Evolutionary conservation across 2,888 invertebrate species (phyloP), one percentile per base, ranked within the genome.

Genomic region (Dinocampus coccinellae): DNA sequence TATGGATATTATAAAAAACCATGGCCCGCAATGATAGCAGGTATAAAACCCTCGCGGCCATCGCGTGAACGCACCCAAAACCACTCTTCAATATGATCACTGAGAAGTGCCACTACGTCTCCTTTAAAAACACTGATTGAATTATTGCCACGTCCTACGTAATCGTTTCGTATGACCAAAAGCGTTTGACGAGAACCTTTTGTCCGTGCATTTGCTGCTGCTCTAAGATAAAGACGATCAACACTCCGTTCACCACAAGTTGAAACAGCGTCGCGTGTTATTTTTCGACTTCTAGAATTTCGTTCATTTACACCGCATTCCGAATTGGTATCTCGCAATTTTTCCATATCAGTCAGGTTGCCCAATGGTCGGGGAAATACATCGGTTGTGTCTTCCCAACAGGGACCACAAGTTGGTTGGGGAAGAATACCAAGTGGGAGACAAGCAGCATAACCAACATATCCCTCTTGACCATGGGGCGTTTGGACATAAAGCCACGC

Each of bases 401-500:
- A 94, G 0, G 92, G 94, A 0, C 90, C 91, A 79, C 34, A 69
- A 78, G 91, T 91, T 75, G 90, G 84, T 55, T 90, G 90, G 3
- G 93, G 93, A 74, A 93, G 82, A 77, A 93, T 93, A 29, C 95
- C 95, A 64, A 95, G 87, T 1, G 95, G 95, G 75, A 95, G 85
- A 83, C 95, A 95, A 2, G 94, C 92, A 16, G 91, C 90, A 76
- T 94, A 95, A 75, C 92, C 90, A 24, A 95, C 93, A 80, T 95
- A 95, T 0, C 95, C 95, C 84, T 95, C 95, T 78, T 94, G 93
- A 0, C 93, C 94, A 78, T 95, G 95, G 2, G 95, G 94, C 0
- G 95, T 95, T 86, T 95, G 95, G 20, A 93, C 94, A 82, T 95
- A 95, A 42, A 95, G 87, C 95, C 95, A 95, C 80, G 92, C 92